These are phyloP conservation scores for Peromyscus californicus DNA, from an alignment of 2,113 vertebrate genomes.

Conservation along the genomic window DNA sequence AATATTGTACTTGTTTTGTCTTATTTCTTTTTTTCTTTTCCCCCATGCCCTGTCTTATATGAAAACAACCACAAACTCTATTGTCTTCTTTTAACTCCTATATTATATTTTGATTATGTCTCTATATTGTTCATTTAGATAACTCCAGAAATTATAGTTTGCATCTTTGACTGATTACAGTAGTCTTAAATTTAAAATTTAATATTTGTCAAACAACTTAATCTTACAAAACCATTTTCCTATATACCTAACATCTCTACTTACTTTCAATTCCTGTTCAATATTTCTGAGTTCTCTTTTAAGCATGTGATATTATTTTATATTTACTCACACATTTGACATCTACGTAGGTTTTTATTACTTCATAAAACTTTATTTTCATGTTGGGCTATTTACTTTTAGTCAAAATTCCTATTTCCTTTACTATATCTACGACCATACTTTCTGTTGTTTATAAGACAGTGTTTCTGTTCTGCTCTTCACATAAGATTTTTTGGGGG, in stretches of 20 bases:
- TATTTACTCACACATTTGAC: background rate
- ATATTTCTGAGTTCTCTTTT: background rate
- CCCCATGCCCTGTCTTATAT: background rate
- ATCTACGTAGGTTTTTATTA: background rate
- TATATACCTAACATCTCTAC: background rate
- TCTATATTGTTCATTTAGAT: background rate
- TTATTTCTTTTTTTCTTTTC: background rate
- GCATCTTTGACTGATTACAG: background rate
- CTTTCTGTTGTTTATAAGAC: background rate
- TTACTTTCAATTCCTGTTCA: background rate
- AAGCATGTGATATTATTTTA: background rate
- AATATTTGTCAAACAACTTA: background rate
- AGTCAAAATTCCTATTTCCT: background rate
- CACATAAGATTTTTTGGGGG: background rate
- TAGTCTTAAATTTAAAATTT: constrained; percentile 1
- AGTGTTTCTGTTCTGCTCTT: background rate
- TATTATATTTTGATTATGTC: background rate
- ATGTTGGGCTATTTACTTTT: background rate
- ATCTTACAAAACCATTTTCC: background rate
- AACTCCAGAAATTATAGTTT: background rate
- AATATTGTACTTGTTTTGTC: background rate
- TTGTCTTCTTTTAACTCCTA: background rate
- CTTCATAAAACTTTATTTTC: constrained; percentile 40
- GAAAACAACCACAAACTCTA: background rate
- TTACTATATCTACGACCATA: background rate